Conservation (phyloP, 2,797 vertebrate genomes). For the Onychomys arenicola region DNA sequence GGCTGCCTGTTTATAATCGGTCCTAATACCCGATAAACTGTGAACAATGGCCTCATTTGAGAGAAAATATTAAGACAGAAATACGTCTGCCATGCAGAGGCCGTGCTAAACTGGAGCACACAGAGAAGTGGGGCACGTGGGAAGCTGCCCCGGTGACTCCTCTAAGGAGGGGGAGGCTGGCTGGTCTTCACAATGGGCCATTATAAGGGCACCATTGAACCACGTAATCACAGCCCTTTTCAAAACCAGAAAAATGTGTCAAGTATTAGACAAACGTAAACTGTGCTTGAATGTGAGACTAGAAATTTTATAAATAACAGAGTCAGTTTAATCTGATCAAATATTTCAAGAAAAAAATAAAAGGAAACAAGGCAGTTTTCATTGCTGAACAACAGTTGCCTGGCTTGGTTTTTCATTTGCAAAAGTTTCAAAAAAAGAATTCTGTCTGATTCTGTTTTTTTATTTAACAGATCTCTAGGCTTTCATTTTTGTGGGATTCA, state of each 20-base stretch:
- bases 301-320: conserved; percentile 41
- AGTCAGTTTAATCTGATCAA: conserved; percentile 34
- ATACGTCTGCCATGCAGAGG: conserved; percentile 57
- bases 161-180: neutral
- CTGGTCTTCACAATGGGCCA: conserved; percentile 67
- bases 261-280: conserved; percentile 45
- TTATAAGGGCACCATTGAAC: conserved; percentile 52
- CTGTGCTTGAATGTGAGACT: neutral
- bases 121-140: conserved; percentile 68
- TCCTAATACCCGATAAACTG: conserved; percentile 79
- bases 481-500: conserved; percentile 32
- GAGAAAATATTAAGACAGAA: conserved; percentile 34
- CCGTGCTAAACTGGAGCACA: conserved; percentile 70
- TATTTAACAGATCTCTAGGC: neutral
- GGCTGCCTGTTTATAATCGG: conserved; percentile 64
- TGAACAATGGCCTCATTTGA: conserved; percentile 74
- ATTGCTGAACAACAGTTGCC: neutral
- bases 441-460: conserved; percentile 25
- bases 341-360: conserved; percentile 33
- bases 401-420: neutral
- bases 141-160: conserved; percentile 14
- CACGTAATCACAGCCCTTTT: conserved; percentile 67
- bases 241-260: conserved; percentile 68
- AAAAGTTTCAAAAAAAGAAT: conserved; percentile 33
- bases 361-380: conserved; percentile 45